Evolutionary conservation across 2,888 invertebrate genomes (phyloP), one percentile per base, ranked within the genome.

Genomic region (Mesorhabditis sp.): DNA sequence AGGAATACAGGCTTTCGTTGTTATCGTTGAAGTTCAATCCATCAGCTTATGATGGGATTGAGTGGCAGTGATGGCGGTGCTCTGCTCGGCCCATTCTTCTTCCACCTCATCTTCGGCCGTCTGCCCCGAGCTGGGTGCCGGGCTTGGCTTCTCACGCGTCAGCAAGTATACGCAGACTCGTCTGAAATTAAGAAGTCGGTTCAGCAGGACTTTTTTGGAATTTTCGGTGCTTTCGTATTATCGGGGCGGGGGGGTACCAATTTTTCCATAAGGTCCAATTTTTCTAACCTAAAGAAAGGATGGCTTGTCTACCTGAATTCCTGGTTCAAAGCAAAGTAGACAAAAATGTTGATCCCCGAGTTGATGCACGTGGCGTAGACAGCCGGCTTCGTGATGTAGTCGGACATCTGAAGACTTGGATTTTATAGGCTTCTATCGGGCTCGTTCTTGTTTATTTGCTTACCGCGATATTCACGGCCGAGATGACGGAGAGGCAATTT

Each of bases 361-460:
- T 79, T 79, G 68, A 79, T 67, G 72, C 78, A 79, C 5, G 78
- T 76, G 67, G 75, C 74, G 68, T 75, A 79, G 43, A 76, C 75
- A 5, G 79, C 74, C 43, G 79, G 78, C 66, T 78, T 78, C 10
- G 74, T 71, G 61, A 79, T 76, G 69, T 74, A 72, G 65, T 76
- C 74, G 66, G 70, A 70, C 62, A 74, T 74, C 76, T 77, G 67
- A 65, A 72, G 67, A n/a, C 7, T 4, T 45, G 43, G 63, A 63
- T 67, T 45, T 62, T 43, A 66, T 64, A 41, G 63, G 28, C 42
- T 66, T 58, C 5, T 10, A 41, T 66, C 13, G n/a, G n/a, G 13
- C 7, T 42, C 6, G 2, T 13, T 43, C 6, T 66, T 66, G 42
- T 2, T 67, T 3, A 2, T 15, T 7, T 15, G 13, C 43, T 41